Base-by-base conservation (phyloP, 1,140 invertebrate genomes). In the Vollenhovia emeryi region DNA sequence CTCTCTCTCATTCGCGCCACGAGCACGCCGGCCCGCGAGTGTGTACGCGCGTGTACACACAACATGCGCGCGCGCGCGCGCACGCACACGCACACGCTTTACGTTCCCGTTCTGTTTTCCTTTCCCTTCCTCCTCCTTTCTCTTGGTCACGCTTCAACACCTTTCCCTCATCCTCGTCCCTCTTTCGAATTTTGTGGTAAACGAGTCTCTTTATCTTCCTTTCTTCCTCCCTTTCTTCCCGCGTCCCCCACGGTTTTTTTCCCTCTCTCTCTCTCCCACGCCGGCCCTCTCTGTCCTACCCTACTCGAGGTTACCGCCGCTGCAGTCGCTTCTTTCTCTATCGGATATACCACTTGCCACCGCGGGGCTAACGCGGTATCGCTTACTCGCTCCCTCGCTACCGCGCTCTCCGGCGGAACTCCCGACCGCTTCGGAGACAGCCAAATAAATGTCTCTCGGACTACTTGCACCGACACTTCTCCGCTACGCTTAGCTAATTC, bases 371-470 rank as follows among this genome's bases (percentile, higher is more conserved):
- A 43, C 36, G n/a, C 18, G 7, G 69, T 55, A 27, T 55, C 57
- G 59, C 45, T 24, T 15, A 30, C 48, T 71, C 76, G 45, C 73
- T 71, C 48, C 48, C 80, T 57, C 50, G 33, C 79, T 36, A 55
- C 15, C 68, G 62, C 59, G 48, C 64, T 66, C 36, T 24, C 62
- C 57, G 76, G 76, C 79, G 48, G 87, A 91, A 86, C 87, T 92
- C 80, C 80, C 80, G 82, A 91, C 89, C 85, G 85, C 82, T 91
- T 59, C 78, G 71, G 69, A 78, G 89, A 90, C 86, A 85, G 45
- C 76, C 87, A 87, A 90, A 90, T 89, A 89, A 92, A 92, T 91
- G 91, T 91, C 84, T 84, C 84, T 88, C 73, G 74, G 88, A 87
- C 85, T 90, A 80, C 83, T 90, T 90, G 86, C 86, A 83, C 85